Evolutionary conservation across 2,888 invertebrate genomes (phyloP).

Genomic region (Mesorhabditis spiculigera): DNA sequence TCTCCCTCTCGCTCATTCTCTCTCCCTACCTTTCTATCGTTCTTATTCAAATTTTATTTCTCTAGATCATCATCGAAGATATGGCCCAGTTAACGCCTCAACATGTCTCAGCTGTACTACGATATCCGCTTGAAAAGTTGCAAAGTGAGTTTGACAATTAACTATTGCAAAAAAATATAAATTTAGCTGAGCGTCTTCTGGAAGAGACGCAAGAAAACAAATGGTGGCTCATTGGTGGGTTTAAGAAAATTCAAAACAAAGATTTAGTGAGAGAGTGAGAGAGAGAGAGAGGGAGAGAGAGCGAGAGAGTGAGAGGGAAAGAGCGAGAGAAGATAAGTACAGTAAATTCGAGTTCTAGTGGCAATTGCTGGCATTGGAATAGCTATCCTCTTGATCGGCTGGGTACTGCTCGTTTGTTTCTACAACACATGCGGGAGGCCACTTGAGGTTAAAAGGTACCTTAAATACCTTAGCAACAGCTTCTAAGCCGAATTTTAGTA

Average conservation of each 20-base stretch:
- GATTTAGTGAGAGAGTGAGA: too few relatives aligned
- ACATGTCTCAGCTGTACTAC: slow-evolving; percentile 4
- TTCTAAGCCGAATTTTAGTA: too few relatives aligned
- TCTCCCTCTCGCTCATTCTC: too few relatives aligned
- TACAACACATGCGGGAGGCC: slow-evolving; percentile 28
- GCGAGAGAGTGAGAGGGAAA: too few relatives aligned
- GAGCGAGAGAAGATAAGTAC: too few relatives aligned
- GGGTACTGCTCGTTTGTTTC: slow-evolving; percentile 27
- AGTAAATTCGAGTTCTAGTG: slow-evolving; percentile 7
- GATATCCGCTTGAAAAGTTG: slow-evolving; percentile 4
- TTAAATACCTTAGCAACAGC: too few relatives aligned
- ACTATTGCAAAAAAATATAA: neutral
- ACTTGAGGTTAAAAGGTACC: neutral
- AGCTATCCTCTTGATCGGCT: slow-evolving; percentile 23
- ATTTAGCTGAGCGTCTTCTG: neutral
- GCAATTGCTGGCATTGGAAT: slow-evolving; percentile 16
- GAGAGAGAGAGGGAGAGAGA: too few relatives aligned
- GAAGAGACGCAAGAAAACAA: neutral
- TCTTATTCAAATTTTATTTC: too few relatives aligned
- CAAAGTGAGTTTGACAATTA: neutral
- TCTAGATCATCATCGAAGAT: neutral
- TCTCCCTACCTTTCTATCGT: too few relatives aligned
- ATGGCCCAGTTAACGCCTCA: neutral
- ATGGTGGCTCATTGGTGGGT: neutral
- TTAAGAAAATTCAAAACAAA: too few relatives aligned